Base-by-base conservation (phyloP, 2,888 invertebrate genomes). In the Helleia helle region DNA sequence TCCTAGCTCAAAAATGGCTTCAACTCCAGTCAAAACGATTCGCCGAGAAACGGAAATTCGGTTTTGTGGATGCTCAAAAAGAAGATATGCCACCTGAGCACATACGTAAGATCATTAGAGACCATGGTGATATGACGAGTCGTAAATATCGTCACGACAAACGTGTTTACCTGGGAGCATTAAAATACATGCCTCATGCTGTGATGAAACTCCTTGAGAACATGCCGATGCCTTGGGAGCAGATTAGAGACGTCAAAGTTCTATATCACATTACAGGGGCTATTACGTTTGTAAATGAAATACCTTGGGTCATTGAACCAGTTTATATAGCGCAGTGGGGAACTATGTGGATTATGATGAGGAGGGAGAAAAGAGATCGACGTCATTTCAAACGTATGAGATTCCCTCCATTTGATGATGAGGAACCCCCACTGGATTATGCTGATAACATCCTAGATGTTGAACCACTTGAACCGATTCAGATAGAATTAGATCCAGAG, bases 181-280 rank as follows among this genome's bases (percentile, higher is more conserved):
- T 99, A 36, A 99, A 99, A 71, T 99, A 99, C 67, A 99, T 99
- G 99, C 99, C 99, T 1, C 99, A 99, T 86, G 99, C 99, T 4
- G 98, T 99, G 4, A 91, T 99, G 87, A 99, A 99, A 66, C 88
- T 99, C 1, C 76, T 99, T 44, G 99, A 99, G 73, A 99, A 99
- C 73, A 99, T 99, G 99, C 99, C 99, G 0, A 99, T 99, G 99
- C 99, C 99, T 0, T 99, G 99, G 99, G 99, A 99, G 73, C 99
- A 99, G 81, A 99, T 99, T 48, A 87, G 99, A 47, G 99, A 99
- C 73, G 97, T 98, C 0, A 95, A 96, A 80, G 97, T 97, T 4
- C 84, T 99, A 15, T 99, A 99, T 71, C 99, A 99, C 64, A 99
- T 99, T 47, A 99, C 99, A 5, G 99, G 99, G 36, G 99, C 99